Evolutionary conservation across 2,797 vertebrate genomes (phyloP).

Genomic region (Myotis pilosus): DNA sequence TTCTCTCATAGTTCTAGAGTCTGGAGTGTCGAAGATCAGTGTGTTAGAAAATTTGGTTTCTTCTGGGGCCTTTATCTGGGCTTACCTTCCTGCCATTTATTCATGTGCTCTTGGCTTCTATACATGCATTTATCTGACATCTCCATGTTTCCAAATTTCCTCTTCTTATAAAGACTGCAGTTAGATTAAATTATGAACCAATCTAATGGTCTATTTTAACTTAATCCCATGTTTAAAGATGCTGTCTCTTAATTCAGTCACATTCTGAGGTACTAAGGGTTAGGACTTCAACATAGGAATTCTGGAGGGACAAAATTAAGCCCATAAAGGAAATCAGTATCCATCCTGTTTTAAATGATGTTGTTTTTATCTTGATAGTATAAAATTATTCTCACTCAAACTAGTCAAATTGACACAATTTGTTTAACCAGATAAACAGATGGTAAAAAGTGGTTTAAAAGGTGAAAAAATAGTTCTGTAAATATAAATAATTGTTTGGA

Average conservation of each 20-base stretch:
- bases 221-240: background rate
- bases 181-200: background rate
- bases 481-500: background rate
- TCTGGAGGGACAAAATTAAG: background rate
- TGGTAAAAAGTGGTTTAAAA: background rate
- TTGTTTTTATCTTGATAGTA: background rate
- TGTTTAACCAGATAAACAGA: background rate
- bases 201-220: background rate
- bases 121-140: background rate
- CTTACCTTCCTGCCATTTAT: background rate
- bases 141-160: background rate
- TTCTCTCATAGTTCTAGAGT: background rate
- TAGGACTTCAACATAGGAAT: background rate
- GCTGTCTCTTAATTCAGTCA: background rate
- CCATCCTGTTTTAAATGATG: background rate
- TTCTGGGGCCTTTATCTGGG: background rate
- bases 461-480: background rate
- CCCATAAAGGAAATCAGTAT: background rate
- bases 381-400: background rate
- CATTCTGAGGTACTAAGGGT: background rate
- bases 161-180: background rate
- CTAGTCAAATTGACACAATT: background rate
- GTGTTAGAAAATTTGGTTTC: background rate
- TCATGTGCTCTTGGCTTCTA: background rate
- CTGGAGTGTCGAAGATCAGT: background rate